phyloP scores from a whole-genome alignment of 2,113 vertebrate genomes.

The Eudyptes chrysolophus region DNA sequence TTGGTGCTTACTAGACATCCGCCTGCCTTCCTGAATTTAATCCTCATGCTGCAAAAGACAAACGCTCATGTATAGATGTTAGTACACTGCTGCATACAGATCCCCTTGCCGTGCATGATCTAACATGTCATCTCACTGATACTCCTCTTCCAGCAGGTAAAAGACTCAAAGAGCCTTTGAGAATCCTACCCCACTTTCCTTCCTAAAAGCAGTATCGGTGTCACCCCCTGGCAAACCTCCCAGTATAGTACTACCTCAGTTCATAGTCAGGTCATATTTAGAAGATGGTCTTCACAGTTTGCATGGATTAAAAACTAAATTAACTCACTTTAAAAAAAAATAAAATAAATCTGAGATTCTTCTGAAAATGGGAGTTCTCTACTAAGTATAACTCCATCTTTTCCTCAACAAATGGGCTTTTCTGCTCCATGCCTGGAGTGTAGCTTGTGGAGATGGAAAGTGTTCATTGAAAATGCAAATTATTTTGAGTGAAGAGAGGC shows the following conservation, averaged over 20 bases:
- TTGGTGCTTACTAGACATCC: not conserved
- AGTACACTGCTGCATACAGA: not conserved
- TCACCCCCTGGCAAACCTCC: not conserved
- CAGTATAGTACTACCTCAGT: not conserved
- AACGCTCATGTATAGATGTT: not conserved
- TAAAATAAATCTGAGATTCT: not conserved
- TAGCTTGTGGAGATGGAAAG: not conserved
- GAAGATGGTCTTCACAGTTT: not conserved
- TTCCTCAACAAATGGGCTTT: not conserved
- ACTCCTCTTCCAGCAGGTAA: not conserved
- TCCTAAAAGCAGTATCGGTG: not conserved
- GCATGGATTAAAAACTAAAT: not conserved
- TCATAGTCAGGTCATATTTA: not conserved
- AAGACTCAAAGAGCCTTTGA: not conserved
- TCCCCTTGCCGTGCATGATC: fast-evolving
- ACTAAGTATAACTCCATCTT: not conserved
- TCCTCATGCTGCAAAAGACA: not conserved
- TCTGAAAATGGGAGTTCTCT: not conserved
- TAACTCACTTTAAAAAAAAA: not conserved
- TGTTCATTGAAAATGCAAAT: not conserved
- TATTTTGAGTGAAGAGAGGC: not conserved
- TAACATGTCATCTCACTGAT: not conserved
- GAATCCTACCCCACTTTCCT: not conserved
- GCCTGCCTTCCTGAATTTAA: not conserved
- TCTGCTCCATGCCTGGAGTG: not conserved